Evolutionary conservation across 2,888 invertebrate genomes (phyloP).

Genomic region (Sinohyriopsis cumingii): DNA sequence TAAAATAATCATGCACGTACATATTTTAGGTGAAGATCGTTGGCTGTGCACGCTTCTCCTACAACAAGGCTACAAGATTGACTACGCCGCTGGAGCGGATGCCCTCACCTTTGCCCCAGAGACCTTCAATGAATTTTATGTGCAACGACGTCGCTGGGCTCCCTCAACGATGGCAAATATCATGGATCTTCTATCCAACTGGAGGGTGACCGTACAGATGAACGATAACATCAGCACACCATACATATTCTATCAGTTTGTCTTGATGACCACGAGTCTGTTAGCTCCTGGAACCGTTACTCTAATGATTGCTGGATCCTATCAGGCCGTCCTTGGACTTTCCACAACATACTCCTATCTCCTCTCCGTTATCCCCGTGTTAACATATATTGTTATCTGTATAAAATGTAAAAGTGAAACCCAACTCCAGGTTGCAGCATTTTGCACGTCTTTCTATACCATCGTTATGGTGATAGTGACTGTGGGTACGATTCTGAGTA

Average conservation of each 20-base stretch:
- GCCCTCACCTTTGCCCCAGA: slow-evolving; percentile 63
- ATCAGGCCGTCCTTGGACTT: slow-evolving; percentile 96
- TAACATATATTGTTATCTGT: slow-evolving; percentile 92
- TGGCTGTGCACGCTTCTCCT: slow-evolving; percentile 66
- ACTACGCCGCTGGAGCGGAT: slow-evolving; percentile 66
- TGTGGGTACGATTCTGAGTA: slow-evolving; percentile 96
- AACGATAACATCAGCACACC: slow-evolving; percentile 61
- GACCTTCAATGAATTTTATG: slow-evolving; percentile 64
- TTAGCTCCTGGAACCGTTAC: slow-evolving; percentile 54
- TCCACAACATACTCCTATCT: slow-evolving; percentile 97
- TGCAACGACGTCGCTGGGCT: slow-evolving; percentile 65
- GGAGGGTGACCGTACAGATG: slow-evolving; percentile 43
- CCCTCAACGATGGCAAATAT: slow-evolving; percentile 67
- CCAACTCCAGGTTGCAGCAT: slow-evolving; percentile 78
- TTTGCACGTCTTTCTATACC: slow-evolving; percentile 86
- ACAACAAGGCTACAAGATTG: slow-evolving; percentile 64
- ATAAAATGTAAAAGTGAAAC: slow-evolving; percentile 92
- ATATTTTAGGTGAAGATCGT: slow-evolving; percentile 63
- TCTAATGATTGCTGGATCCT: slow-evolving; percentile 92
- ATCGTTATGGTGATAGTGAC: slow-evolving; percentile 99
- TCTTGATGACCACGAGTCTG: slow-evolving; percentile 49
- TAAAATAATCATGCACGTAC: not conserved
- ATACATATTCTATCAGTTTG: slow-evolving; percentile 57
- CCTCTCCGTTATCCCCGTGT: slow-evolving; percentile 92
- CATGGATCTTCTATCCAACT: slow-evolving; percentile 56